Base-by-base conservation (phyloP, 1,140 invertebrate species). In the Panulirus ornatus region DNA sequence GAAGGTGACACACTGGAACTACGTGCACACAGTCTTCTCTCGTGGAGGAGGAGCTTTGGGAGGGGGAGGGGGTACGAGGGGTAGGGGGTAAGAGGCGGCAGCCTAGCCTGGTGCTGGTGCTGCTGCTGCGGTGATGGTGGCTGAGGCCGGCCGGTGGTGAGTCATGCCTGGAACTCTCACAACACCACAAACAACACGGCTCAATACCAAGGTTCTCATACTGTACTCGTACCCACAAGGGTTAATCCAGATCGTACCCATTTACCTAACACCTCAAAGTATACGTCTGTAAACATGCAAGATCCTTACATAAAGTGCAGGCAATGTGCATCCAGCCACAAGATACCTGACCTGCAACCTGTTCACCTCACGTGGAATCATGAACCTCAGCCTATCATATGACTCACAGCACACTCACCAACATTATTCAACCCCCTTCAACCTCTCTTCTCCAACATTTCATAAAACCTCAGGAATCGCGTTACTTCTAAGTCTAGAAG, bases 101-200 rank as follows among this genome's bases (percentile, higher is more conserved):
- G 75, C 75, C 44, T 42, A 47, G 75, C n/a, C n/a, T n/a, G n/a
- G n/a, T n/a, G n/a, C n/a, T n/a, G n/a, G n/a, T n/a, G n/a, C n/a
- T n/a, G 44, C 30, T 66, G 54, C 73, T 75, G 75, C 36, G 75
- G 75, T 44, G 75, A 44, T 44, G 75, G 40, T 78, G 75, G 40
- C 75, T 78, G 30, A 78, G 75, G 75, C 75, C 75, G 40, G 75
- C 75, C 40, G 75, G 40, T 78, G 75, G 75, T 78, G 75, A 78
- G 75, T 78, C 75, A 78, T 78, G 40, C 30, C 75, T 78, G 75
- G 75, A 78, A 78, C 75, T 47, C 75, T 38, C 73, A 73, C 70
- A 11, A 47, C 54, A 30, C 58, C n/a, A 66, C 58, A 8, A 58
- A 76, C 73, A 76, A 11, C 44, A 47, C 14, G 44, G 44, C 5